Base-by-base conservation (phyloP, 2,888 invertebrate genomes). In the Sipha maydis region DNA sequence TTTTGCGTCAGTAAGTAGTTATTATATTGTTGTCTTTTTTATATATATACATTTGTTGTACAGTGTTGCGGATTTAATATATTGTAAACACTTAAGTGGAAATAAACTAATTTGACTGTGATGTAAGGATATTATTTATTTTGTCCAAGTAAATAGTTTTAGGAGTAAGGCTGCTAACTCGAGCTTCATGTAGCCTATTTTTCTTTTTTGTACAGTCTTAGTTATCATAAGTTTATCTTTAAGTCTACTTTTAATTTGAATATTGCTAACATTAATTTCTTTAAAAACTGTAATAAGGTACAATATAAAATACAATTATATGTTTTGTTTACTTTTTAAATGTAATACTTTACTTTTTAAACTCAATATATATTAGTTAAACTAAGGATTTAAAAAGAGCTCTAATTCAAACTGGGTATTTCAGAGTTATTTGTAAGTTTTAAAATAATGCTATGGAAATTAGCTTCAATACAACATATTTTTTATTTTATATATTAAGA, bases 121-220 rank as follows among this genome's bases (percentile, higher is more conserved):
- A 80, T 88, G 78, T 80, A 88, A 79, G 78, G 80, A 88, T 88
- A 88, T 54, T 31, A 79, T 85, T 56, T 80, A 80, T 88, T 80
- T 88, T 86, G 56, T 79, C 73, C 86, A 54, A 14, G 17, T 85
- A 17, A 85, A 79, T 78, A 86, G 78, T 86, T 79, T 80, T 88
- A 88, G 86, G 86, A 88, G 86, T 88, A 88, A 88, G 86, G 86
- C 80, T 88, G 86, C 86, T 88, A 88, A 71, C 75, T 79, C 14
- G 80, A 88, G 86, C 86, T 88, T 88, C 80, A 41, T 88, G 73
- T 80, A 88, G 73, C 41, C 80, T 79, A 56, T 86, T 73, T 86
- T 80, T 80, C 86, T 85, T 79, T 79, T 79, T 88, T 88, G 86
- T 88, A 88, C 86, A 88, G 86, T 88, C 71, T 88, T 85, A 38